Evolutionary conservation across 2,113 vertebrate species (phyloP).

Genomic region (Sminthopsis crassicaudata): DNA sequence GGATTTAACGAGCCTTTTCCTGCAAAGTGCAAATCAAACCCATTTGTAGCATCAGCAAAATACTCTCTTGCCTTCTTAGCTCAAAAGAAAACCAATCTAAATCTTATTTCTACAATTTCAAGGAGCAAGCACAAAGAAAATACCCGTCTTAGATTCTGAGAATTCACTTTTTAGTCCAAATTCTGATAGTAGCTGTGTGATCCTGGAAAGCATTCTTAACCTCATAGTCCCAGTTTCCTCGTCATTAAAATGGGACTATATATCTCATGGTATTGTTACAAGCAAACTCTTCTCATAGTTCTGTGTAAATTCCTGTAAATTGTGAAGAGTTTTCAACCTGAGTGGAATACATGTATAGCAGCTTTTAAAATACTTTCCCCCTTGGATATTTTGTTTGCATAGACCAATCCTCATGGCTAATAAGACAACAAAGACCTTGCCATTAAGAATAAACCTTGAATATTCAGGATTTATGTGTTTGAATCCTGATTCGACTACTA

Average conservation of each 20-base stretch:
- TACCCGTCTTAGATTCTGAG: too few relatives aligned
- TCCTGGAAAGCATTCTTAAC: too few relatives aligned
- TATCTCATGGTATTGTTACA: too few relatives aligned
- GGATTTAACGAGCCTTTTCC: neutral
- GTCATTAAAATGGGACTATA: too few relatives aligned
- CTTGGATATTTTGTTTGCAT: too few relatives aligned
- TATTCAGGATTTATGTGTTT: neutral
- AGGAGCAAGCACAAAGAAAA: neutral
- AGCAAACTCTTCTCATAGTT: too few relatives aligned
- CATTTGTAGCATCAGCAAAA: slow-evolving; percentile 20
- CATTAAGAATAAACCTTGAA: neutral
- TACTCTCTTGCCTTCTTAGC: neutral
- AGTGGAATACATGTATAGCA: too few relatives aligned
- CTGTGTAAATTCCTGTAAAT: too few relatives aligned
- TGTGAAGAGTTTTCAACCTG: too few relatives aligned
- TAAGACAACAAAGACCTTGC: neutral
- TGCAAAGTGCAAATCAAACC: slow-evolving; percentile 15
- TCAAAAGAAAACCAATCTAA: neutral
- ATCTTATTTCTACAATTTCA: neutral
- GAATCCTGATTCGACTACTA: neutral
- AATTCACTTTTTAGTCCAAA: neutral
- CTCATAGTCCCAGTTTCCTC: too few relatives aligned
- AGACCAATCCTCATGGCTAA: neutral
- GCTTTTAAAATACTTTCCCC: too few relatives aligned
- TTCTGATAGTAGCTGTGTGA: too few relatives aligned